phyloP scores from a whole-genome alignment of 2,888 invertebrate genomes.

The Pristionchus mayeri region DNA sequence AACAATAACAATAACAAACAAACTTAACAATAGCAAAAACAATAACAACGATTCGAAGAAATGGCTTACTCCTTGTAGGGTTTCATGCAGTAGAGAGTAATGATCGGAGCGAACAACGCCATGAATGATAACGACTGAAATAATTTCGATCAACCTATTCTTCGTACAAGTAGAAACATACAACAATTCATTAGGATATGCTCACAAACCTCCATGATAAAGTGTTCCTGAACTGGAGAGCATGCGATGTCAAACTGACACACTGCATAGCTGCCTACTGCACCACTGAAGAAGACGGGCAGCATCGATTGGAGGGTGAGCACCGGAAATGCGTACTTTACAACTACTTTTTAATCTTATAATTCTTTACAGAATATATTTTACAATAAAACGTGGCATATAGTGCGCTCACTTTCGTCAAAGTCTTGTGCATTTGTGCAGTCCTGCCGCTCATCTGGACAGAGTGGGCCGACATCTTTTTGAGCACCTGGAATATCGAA shows the following conservation, averaged over 20 bases:
- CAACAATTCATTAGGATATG: neutral
- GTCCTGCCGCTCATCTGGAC: too few species aligned
- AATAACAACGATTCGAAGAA: too few species aligned
- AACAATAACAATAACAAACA: too few species aligned
- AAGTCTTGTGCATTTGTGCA: too few species aligned
- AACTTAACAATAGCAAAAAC: too few species aligned
- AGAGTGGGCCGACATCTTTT: too few species aligned
- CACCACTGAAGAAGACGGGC: neutral
- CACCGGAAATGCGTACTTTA: too few species aligned
- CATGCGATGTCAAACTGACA: neutral
- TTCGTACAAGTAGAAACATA: neutral
- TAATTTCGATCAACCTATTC: neutral
- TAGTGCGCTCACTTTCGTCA: too few species aligned
- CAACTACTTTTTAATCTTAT: too few species aligned
- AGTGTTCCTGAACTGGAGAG: neutral
- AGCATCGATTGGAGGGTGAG: neutral
- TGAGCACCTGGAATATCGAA: too few species aligned
- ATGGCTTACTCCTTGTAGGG: neutral
- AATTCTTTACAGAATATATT: too few species aligned
- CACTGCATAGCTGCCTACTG: neutral
- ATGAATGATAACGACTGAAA: neutral
- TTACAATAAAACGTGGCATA: too few species aligned
- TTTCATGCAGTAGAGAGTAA: neutral
- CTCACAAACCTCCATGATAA: neutral
- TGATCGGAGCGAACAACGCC: neutral